Percentiles rank a stretch among this genome's conserved stretches.
Evolutionary conservation across 2,797 vertebrate species (phyloP).

Genomic region (Okamejei kenojei): DNA sequence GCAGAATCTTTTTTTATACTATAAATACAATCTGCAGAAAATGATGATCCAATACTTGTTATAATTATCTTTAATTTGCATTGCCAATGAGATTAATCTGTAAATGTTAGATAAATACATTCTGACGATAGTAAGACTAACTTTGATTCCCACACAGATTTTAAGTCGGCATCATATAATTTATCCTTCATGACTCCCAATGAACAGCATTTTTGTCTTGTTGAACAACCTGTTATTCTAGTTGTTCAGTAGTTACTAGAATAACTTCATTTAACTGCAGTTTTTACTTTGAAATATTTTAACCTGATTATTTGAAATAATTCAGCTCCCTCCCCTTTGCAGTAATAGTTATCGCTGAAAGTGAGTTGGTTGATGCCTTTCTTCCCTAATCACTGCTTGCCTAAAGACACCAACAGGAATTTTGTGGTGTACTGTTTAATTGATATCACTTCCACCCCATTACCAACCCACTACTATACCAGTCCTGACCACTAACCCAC

Average conservation of each 20-base stretch:
- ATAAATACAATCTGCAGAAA: neutral
- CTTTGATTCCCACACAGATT: slow-evolving; percentile 22
- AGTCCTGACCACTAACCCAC: neutral
- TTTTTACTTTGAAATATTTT: neutral
- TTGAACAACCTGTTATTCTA: neutral
- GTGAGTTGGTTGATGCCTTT: neutral
- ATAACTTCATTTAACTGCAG: slow-evolving; percentile 38
- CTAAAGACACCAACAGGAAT: neutral
- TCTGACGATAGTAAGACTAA: neutral
- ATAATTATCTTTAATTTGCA: neutral
- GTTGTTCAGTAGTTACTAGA: slow-evolving; percentile 39
- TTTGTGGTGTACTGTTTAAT: neutral
- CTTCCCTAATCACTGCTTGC: neutral
- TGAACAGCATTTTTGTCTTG: slow-evolving; percentile 39
- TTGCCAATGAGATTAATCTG: neutral
- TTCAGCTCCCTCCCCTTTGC: neutral
- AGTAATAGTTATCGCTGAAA: neutral
- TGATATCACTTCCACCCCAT: neutral
- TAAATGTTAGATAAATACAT: neutral
- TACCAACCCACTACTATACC: neutral
- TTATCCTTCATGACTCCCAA: slow-evolving; percentile 42
- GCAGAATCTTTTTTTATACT: neutral
- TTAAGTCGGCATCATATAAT: slow-evolving; percentile 43
- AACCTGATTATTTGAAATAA: neutral
- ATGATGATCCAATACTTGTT: neutral